Evolutionary conservation across 2,888 invertebrate species (phyloP).

Genomic region (Pheosia tremula): DNA sequence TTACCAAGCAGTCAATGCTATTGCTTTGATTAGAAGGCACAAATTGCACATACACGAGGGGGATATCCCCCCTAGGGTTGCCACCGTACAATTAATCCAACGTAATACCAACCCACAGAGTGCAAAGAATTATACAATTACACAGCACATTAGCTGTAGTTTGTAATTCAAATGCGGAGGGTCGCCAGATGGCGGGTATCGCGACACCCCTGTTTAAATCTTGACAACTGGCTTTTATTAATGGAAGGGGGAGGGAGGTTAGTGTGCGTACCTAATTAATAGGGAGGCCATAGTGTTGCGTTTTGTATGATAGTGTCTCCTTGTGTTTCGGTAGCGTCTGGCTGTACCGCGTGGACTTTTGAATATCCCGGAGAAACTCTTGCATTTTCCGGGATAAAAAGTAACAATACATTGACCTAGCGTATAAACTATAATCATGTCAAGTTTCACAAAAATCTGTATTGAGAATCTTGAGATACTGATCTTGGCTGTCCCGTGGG

Average conservation of each 20-base stretch:
- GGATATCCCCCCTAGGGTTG: not conserved
- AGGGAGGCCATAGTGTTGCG: not conserved
- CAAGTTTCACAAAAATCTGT: no score
- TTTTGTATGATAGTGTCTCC: not conserved
- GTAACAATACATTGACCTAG: no score
- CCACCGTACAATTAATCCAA: constrained; percentile 23
- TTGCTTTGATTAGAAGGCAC: constrained; percentile 3
- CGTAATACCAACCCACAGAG: constrained; percentile 19
- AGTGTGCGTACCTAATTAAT: constrained; percentile 1
- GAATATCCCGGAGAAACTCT: no score
- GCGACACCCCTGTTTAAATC: constrained; percentile 24
- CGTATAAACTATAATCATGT: no score
- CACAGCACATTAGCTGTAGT: constrained; percentile 47
- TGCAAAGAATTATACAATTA: constrained; percentile 47
- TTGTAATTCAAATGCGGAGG: constrained; percentile 48
- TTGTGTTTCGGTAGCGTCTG: no score
- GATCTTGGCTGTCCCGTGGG: no score
- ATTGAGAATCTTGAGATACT: no score
- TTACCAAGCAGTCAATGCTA: not conserved
- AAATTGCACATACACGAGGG: not conserved
- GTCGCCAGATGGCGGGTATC: constrained; percentile 46
- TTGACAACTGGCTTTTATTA: constrained; percentile 31
- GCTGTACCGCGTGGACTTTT: no score
- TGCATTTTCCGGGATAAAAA: no score
- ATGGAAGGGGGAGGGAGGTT: constrained; percentile 22